Base-by-base conservation (phyloP, 2,888 invertebrate genomes). In the Unio pictorum region DNA sequence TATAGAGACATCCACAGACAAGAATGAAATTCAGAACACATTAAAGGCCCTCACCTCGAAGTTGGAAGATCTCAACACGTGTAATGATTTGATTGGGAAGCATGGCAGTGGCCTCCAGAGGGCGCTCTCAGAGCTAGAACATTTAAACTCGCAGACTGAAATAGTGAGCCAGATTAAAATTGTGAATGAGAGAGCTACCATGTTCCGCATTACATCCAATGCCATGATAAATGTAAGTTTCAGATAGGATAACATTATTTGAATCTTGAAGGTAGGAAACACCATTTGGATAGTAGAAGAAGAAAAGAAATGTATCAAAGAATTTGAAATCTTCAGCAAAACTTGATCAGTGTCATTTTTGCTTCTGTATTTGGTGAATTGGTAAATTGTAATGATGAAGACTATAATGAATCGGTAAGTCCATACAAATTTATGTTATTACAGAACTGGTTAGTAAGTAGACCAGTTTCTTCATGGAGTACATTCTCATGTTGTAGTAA, bases 191-290 rank as follows among this genome's bases (percentile, higher is more conserved):
- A 92, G 97, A 74, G 97, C 97, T 6, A 96, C 97, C 20, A 92
- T 98, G 69, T 98, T 98, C 91, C 93, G 97, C 84, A 96, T 98
- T 89, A 96, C 98, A 28, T 96, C 97, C 77, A 97, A 95, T 91
- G 96, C 97, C 67, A 98, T 99, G 97, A 95, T 98, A 87, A 97
- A 96, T 91, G 98, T 95, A 91, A 93, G 93, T 92, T 61, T 59
- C 55, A 18, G 20, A 26, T 26, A 23, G 20, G 23, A 26, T 64
- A 18, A n/a, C n/a, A 18, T n/a, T 64, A 23, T 34, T 45, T 70
- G n/a, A 17, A 61, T 26, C 3, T 61, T 26, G 61, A 20, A 26
- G 61, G 20, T 61, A 30, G 30, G 61, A 26, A 30, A 30, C 17
- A 23, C 17, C 15, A 45, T 45, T 45, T 45, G 8, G 45, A 15